Conservation (phyloP, 2,113 vertebrate genomes). For the Raja brachyura region DNA sequence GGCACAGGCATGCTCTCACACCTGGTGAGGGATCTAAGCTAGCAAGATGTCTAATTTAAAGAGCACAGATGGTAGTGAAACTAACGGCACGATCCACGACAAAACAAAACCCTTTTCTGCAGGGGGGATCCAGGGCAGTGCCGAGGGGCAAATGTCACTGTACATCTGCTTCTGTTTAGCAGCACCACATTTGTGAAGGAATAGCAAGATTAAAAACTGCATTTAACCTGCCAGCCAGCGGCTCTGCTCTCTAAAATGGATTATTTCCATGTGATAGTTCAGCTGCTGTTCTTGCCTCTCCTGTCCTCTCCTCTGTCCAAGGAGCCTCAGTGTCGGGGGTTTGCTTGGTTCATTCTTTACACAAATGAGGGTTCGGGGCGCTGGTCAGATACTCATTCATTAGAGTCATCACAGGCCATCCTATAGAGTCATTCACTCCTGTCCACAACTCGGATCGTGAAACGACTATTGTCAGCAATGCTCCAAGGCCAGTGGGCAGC, state of each 20-base stretch:
- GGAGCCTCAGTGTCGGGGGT: not conserved
- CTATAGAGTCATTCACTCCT: not conserved
- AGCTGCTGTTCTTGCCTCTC: conserved; percentile 39
- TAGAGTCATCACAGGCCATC: not conserved
- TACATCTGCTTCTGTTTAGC: conserved; percentile 46
- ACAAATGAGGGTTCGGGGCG: not conserved
- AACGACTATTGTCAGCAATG: not conserved
- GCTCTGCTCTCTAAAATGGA: conserved; percentile 35
- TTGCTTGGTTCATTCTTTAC: not conserved
- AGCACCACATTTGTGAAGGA: conserved; percentile 39
- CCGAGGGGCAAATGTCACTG: conserved; percentile 49
- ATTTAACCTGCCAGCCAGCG: conserved; percentile 41
- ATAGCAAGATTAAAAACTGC: conserved; percentile 38
- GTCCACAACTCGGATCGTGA: not conserved
- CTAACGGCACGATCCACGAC: conserved; percentile 47
- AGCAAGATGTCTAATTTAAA: conserved; percentile 45
- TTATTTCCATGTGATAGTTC: conserved; percentile 40
- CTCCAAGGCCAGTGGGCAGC: not conserved
- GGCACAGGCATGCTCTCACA: conserved; percentile 43
- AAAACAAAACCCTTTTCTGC: conserved; percentile 44
- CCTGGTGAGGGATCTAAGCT: conserved; percentile 45
- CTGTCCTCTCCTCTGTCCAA: conserved; percentile 14
- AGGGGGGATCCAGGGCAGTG: conserved; percentile 43
- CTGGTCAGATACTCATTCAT: not conserved
- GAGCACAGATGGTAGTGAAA: conserved; percentile 55